phyloP scores from a whole-genome alignment of 1,140 invertebrate species.

The Drosophila bifasciata region DNA sequence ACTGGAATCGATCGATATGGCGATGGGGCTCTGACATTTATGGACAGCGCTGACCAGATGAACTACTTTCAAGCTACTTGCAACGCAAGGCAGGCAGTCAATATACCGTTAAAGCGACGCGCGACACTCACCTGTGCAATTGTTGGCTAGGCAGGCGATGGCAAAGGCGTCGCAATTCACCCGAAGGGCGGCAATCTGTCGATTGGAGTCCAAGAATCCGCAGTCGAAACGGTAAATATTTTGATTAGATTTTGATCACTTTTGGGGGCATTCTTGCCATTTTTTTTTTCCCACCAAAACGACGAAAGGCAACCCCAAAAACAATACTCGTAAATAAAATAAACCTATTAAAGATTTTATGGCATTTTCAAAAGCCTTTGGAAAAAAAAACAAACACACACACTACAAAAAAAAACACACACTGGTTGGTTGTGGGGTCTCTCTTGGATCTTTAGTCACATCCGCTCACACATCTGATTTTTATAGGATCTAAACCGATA shows the following conservation, averaged over 20 bases:
- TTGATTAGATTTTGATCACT: constrained; percentile 49
- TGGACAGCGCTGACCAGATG: constrained; percentile 73
- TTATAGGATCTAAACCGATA: constrained; percentile 2
- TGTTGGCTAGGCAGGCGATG: constrained; percentile 15
- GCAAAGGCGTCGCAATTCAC: no score
- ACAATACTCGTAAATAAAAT: constrained; percentile 32
- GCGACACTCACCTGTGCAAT: constrained; percentile 45
- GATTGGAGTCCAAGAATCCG: no score
- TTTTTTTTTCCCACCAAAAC: constrained; percentile 35
- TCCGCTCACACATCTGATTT: constrained; percentile 27
- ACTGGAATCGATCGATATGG: constrained; percentile 54
- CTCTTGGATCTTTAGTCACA: constrained; percentile 23
- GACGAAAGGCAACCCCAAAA: constrained; percentile 28
- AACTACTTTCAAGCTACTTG: constrained; percentile 67
- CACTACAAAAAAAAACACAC: constrained; percentile 14
- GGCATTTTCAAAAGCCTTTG: constrained; percentile 57
- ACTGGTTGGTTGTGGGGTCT: constrained; percentile 19
- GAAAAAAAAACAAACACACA: no score
- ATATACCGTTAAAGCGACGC: constrained; percentile 49
- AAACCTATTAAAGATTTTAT: constrained; percentile 59
- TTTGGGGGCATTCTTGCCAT: constrained; percentile 35
- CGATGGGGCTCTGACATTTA: constrained; percentile 57
- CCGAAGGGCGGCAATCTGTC: no score
- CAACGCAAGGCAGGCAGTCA: constrained; percentile 10
- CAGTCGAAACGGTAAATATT: constrained; percentile 37